Conservation (phyloP, 2,797 vertebrate genomes). For the Myiothlypis chrysogaster region DNA sequence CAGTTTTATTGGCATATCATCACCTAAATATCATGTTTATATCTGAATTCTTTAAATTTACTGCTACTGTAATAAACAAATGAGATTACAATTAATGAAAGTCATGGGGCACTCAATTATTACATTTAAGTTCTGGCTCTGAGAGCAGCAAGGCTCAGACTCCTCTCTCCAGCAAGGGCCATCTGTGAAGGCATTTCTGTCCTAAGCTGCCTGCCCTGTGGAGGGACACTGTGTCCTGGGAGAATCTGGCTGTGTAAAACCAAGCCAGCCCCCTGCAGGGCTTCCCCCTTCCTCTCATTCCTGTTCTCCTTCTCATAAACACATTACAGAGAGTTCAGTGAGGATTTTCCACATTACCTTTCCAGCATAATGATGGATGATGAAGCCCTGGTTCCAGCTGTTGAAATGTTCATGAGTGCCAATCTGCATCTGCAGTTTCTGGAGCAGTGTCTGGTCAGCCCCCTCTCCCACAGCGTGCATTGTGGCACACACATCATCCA, state of each 20-base stretch:
- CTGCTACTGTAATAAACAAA: neutral
- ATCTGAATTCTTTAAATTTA: neutral
- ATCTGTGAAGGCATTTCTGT: neutral
- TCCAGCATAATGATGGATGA: constrained; percentile 97
- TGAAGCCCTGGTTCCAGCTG: constrained; percentile 99
- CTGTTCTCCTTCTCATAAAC: neutral
- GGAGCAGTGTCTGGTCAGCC: constrained; percentile 95
- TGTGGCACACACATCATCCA: constrained; percentile 97
- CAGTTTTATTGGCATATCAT: neutral
- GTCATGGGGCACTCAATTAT: neutral
- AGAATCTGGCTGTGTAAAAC: neutral
- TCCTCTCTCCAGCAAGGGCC: neutral
- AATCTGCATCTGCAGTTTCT: constrained; percentile 94
- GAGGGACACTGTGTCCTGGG: neutral
- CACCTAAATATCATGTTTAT: neutral
- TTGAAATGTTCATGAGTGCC: constrained; percentile 98
- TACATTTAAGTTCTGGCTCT: neutral
- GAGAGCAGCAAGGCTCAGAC: neutral
- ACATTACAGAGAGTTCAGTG: neutral
- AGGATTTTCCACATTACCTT: constrained; percentile 78
- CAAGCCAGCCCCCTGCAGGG: neutral
- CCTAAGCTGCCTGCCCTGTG: neutral
- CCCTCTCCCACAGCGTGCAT: constrained; percentile 98
- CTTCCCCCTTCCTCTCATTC: neutral
- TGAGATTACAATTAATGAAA: neutral